Evolutionary conservation across 2,888 invertebrate genomes (phyloP), one percentile per base, ranked within the genome.

Genomic region (Sminthurinus aureus): DNA sequence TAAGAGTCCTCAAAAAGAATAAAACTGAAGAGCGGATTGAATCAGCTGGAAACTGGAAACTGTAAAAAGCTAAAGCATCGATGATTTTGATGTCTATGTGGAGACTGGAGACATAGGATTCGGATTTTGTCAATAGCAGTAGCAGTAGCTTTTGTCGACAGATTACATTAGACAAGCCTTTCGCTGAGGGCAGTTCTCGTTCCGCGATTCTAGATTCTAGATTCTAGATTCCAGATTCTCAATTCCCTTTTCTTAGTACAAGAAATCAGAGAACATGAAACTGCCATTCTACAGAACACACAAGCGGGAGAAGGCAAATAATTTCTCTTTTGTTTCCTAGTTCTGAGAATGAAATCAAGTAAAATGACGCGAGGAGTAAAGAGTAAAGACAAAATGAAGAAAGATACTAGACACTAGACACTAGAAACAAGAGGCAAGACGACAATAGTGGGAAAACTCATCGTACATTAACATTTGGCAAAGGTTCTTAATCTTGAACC

Each of bases 401-500:
- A 3, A 22, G 69, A 69, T 3, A 20, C 13, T 11, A n/a, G 18
- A n/a, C 6, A 18, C 66, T 15, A 66, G 18, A n/a, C n/a, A 66
- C 18, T 13, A 67, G 26, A 75, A 66, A 50, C 67, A 26, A 3
- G 38, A 26, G 71, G 81, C 79, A 6, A 38, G 64, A 64, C 18
- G 38, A 38, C 38, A 38, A 38, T 38, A 58, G 58, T 15, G 58
- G 83, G 78, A 84, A 84, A 86, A 86, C 83, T 83, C 83, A 85
- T 85, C 84, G 83, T 85, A 87, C 86, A 87, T 38, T 38, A 38
- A 38, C 38, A 38, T 86, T 85, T 86, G 85, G 85, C 86, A 85
- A 86, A 85, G n/a, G 11, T 79, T 38, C 79, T 69, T 84, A 71
- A 85, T 87, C 87, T 86, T 86, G 84, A 83, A 85, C 85, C 87